phyloP scores from a whole-genome alignment of 2,888 invertebrate genomes.

The Athalia rosae region DNA sequence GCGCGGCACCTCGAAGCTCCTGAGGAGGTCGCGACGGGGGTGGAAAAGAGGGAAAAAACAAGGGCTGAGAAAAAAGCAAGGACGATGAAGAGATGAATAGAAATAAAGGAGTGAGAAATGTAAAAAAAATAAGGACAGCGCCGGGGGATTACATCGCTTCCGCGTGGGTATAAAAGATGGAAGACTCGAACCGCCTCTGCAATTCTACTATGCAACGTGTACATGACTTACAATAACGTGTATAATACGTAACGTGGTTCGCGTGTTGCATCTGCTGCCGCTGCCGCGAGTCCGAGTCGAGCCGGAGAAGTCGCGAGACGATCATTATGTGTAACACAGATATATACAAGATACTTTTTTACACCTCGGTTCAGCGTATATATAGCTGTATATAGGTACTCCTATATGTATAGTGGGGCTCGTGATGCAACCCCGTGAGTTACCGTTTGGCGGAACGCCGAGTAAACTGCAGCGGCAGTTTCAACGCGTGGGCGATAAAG shows the following conservation, averaged over 20 bases:
- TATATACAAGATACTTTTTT: background rate
- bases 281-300: background rate
- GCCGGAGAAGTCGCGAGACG: slow-evolving; percentile 7
- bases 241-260: background rate
- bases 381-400: no score
- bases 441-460: no score
- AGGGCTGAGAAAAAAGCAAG: background rate
- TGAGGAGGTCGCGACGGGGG: background rate
- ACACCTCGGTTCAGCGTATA: no score
- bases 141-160: slow-evolving; percentile 8
- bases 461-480: no score
- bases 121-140: background rate
- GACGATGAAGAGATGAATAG: background rate
- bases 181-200: slow-evolving; percentile 31
- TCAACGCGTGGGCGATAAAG: no score
- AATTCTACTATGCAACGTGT: slow-evolving; percentile 23
- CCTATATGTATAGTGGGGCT: no score
- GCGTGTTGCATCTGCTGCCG: no score
- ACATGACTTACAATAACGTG: no score
- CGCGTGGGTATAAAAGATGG: slow-evolving; percentile 39
- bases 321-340: slow-evolving; percentile 31
- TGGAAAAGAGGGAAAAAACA: background rate
- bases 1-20: background rate
- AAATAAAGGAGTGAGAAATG: background rate
- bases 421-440: no score